Base-by-base conservation (phyloP, 2,797 vertebrate species). In the Buceros bicornis region DNA sequence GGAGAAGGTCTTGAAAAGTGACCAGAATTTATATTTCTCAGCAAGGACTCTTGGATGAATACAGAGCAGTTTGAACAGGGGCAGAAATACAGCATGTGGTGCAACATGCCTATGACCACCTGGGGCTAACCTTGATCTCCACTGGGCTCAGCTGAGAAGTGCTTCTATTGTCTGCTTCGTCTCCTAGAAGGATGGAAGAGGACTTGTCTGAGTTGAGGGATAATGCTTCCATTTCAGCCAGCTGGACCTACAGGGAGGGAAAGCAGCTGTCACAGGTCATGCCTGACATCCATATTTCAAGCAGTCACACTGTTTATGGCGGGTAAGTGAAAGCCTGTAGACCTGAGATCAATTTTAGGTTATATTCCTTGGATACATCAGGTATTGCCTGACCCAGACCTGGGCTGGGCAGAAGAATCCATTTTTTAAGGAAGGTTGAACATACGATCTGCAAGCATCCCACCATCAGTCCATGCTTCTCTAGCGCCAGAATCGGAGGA, bases 201-300 rank as follows among this genome's bases (percentile, higher is more conserved):
- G 99, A 99, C 98, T 99, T 99, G 97, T 99, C 99, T 19, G 99
- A 99, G 97, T 98, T 99, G 96, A 99, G 98, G 37, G 99, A 99
- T 28, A 99, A 98, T 80, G 98, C 99, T 97, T 99, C 99, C 71
- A 99, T 99, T 98, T 99, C 99, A 4, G 99, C 99, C 98, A 99
- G 98, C 97, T 98, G 99, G 93, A 99, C 99, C 99, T 99, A 87
- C 35, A 94, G 70, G 79, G 95, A 98, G 87, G 98, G 97, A 97
- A 95, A 97, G 94, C 22, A 96, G 29, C 47, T 83, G 60, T 96
- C 89, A 94, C 5, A 69, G 66, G 24, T 86, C 92, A 60, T 48
- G 31, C 5, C 21, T 92, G 81, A 26, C 76, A 61, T n/a, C 37
- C 50, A 31, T 16, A 33, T 79, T 91, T 90, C 92, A 93, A 92